Evolutionary conservation across 2,113 vertebrate species (phyloP).

Genomic region (Engraulis encrasicolus): DNA sequence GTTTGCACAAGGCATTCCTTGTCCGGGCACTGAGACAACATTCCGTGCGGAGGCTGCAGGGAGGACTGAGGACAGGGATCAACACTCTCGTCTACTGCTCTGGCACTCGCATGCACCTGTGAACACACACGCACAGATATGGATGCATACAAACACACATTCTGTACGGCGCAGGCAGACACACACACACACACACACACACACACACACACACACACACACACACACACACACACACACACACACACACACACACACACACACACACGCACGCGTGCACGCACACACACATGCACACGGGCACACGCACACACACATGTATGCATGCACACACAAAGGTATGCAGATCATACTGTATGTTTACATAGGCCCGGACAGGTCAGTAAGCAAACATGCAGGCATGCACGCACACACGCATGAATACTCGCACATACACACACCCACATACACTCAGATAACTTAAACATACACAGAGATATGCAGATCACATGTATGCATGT

Average conservation of each 20-base stretch:
- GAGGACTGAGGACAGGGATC: neutral
- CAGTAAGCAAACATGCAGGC: too few relatives aligned
- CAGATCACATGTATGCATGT: neutral
- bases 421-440: neutral
- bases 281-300: neutral
- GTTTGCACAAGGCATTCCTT: slow-evolving; percentile 19
- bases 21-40: slow-evolving; percentile 10
- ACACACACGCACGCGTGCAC: neutral
- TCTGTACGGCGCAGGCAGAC: too few relatives aligned
- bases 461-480: neutral
- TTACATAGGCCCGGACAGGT: too few relatives aligned
- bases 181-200: neutral
- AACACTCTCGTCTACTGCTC: neutral
- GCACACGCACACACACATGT: neutral
- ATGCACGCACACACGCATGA: neutral
- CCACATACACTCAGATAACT: too few relatives aligned
- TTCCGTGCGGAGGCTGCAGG: neutral
- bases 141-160: too few relatives aligned
- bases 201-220: neutral
- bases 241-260: neutral
- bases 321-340: neutral
- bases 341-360: too few relatives aligned
- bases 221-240: neutral
- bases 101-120: neutral
- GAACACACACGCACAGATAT: neutral